These are phyloP conservation scores for Brachypterus glaber DNA, from an alignment of 2,888 invertebrate genomes.

Conservation along the genomic window DNA sequence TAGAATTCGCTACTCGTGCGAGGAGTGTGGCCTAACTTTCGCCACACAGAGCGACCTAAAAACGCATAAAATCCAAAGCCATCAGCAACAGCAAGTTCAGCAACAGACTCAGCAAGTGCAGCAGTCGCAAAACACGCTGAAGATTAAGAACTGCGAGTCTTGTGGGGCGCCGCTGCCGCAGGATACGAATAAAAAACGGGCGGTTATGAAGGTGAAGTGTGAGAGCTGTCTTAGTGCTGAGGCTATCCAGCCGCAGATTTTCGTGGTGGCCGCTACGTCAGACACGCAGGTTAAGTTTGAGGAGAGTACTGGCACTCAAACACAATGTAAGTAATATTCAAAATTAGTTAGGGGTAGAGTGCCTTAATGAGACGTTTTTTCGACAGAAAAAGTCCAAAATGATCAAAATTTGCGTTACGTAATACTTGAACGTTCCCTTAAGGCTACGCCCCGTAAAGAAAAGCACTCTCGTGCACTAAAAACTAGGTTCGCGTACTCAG, in stretches of 20 bases:
- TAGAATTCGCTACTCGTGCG: slow-evolving; percentile 39
- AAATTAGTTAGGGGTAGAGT: too few species aligned
- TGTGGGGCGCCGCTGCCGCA: slow-evolving; percentile 39
- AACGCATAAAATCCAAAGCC: slow-evolving; percentile 41
- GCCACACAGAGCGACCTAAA: slow-evolving; percentile 38
- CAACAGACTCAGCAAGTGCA: slow-evolving; percentile 27
- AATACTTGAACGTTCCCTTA: too few species aligned
- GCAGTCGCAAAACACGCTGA: slow-evolving; percentile 34
- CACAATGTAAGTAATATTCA: too few species aligned
- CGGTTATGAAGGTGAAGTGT: slow-evolving; percentile 41
- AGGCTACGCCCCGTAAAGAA: too few species aligned
- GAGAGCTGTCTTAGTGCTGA: slow-evolving; percentile 41
- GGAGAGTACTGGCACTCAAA: slow-evolving; percentile 35
- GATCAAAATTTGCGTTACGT: too few species aligned
- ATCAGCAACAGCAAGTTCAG: slow-evolving; percentile 28
- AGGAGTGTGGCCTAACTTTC: slow-evolving; percentile 40
- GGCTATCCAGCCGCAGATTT: slow-evolving; percentile 45
- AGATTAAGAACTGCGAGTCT: slow-evolving; percentile 40
- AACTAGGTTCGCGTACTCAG: too few species aligned
- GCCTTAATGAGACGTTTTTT: too few species aligned
- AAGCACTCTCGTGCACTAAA: too few species aligned
- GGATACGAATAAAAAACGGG: slow-evolving; percentile 40
- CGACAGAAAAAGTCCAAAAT: too few species aligned
- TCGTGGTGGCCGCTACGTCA: slow-evolving; percentile 50
- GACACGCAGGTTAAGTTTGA: slow-evolving; percentile 37